Evolutionary conservation across 2,888 invertebrate genomes (phyloP).

Genomic region (Drosophila demipolita): DNA sequence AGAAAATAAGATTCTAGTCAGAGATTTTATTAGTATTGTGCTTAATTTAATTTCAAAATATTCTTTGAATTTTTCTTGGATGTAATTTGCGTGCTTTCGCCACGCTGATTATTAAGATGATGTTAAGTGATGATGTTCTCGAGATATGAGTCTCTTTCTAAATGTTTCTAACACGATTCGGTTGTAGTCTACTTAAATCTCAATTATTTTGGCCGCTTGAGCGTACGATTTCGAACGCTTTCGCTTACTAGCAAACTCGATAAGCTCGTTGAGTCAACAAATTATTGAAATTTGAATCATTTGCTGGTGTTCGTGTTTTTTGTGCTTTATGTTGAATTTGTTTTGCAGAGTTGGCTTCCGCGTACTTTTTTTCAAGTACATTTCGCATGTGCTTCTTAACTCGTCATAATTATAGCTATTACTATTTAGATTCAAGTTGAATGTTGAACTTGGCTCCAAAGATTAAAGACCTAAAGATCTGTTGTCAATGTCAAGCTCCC

Average conservation of each 20-base stretch:
- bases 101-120: conserved; percentile 17
- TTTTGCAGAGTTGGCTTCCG: conserved; percentile 46
- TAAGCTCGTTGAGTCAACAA: conserved; percentile 49
- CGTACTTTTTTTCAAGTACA: conserved; percentile 12
- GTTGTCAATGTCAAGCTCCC: conserved; percentile 69
- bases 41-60: not conserved
- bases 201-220: conserved; percentile 55
- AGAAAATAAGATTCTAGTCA: not conserved
- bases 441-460: conserved; percentile 18
- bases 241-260: conserved; percentile 58
- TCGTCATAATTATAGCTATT: conserved; percentile 23
- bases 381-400: conserved; percentile 11
- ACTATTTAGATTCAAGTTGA: conserved; percentile 16
- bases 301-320: conserved; percentile 16
- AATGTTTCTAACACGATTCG: conserved; percentile 44
- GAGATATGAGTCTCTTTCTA: conserved; percentile 29
- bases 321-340: conserved; percentile 20
- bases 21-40: not conserved
- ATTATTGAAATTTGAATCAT: conserved; percentile 57
- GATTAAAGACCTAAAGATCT: conserved; percentile 31
- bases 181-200: conserved; percentile 40
- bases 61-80: not conserved
- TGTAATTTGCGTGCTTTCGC: not conserved
- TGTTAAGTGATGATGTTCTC: conserved; percentile 27
- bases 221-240: conserved; percentile 72